Conservation (phyloP, 2,113 vertebrate species). For the Neolamprologus devosi region DNA sequence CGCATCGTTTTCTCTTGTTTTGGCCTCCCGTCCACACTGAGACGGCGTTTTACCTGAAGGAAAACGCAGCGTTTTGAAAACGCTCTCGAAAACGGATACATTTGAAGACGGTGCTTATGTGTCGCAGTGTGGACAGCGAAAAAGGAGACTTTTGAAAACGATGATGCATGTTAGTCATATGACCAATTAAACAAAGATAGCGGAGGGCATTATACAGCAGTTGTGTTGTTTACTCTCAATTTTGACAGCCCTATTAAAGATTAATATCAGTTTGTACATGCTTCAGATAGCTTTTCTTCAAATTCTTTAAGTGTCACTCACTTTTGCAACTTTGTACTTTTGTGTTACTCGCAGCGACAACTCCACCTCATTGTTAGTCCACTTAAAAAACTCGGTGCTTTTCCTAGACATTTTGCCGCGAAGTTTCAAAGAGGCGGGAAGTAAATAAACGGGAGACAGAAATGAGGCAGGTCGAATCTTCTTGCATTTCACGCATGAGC, state of each 20-base stretch:
- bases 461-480: not conserved
- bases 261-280: not conserved
- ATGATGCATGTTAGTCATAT: not conserved
- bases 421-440: not conserved
- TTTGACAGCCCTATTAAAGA: not conserved
- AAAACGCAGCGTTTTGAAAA: not conserved
- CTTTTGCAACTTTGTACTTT: not conserved
- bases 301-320: not conserved
- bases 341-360: not conserved
- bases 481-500: not conserved
- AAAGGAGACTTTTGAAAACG: not conserved
- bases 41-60: not conserved
- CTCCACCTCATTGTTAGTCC: not conserved
- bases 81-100: not conserved
- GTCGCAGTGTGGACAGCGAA: not conserved
- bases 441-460: not conserved
- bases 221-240: not conserved
- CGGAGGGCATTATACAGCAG: not conserved
- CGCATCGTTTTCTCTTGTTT: not conserved
- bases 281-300: not conserved
- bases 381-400: not conserved
- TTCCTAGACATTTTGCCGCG: rapidly evolving
- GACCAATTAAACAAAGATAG: not conserved
- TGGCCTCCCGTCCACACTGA: not conserved
- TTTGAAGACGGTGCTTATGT: not conserved